Evolutionary conservation across 2,113 vertebrate species (phyloP).

Genomic region (Heloderma charlesbogerti): DNA sequence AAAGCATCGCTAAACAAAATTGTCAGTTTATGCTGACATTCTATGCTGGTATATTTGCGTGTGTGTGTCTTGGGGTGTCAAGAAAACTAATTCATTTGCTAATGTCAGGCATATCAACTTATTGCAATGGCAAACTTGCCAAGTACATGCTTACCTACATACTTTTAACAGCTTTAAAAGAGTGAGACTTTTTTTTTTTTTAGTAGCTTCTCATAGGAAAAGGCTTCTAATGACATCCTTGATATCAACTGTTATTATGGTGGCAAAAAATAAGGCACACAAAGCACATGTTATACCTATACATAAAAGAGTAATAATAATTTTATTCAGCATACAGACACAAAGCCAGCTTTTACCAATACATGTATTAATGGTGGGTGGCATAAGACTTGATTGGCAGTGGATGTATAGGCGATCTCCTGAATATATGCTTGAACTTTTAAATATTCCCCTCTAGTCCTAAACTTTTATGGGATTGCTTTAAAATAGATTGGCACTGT

Average conservation of each 20-base stretch:
- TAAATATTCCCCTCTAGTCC: neutral
- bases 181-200: neutral
- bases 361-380: neutral
- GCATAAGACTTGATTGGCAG: neutral
- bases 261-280: neutral
- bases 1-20: slow-evolving; percentile 1
- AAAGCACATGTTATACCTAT: neutral
- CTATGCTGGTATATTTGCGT: neutral
- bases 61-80: too few species aligned
- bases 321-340: neutral
- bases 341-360: neutral
- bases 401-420: neutral
- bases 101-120: neutral
- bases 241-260: neutral
- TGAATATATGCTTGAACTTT: neutral
- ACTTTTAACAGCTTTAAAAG: neutral
- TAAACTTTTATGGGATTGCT: neutral
- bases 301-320: neutral
- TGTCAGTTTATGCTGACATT: neutral
- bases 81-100: neutral
- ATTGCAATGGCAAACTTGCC: neutral
- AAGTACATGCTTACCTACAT: neutral
- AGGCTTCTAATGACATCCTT: neutral
- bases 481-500: neutral
- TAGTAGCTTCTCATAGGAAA: neutral